phyloP scores from a whole-genome alignment of 1,140 invertebrate species.

The Carcinoscorpius rotundicauda region DNA sequence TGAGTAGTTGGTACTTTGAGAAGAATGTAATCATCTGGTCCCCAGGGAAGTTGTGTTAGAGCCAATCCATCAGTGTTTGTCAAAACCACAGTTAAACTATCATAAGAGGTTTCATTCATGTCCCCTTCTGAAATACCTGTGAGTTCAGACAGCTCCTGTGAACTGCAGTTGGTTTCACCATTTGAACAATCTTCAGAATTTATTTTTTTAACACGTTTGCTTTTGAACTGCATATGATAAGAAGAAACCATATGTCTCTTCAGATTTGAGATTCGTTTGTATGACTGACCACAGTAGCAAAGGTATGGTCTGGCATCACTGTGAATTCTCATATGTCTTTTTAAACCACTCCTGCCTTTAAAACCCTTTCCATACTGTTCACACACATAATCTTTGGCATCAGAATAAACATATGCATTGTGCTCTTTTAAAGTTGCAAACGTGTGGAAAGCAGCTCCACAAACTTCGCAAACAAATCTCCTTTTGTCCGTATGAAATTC shows the following conservation, averaged over 20 bases:
- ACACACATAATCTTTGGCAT: constrained; percentile 28
- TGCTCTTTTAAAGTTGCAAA: constrained; percentile 33
- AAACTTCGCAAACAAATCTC: constrained; percentile 34
- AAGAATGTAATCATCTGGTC: no score
- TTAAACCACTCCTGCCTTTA: constrained; percentile 32
- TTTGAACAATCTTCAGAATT: constrained; percentile 1
- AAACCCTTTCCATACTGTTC: constrained; percentile 29
- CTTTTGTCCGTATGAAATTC: constrained; percentile 28
- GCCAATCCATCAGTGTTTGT: no score
- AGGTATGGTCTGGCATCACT: constrained; percentile 26
- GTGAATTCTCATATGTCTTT: constrained; percentile 33
- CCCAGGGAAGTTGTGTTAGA: no score
- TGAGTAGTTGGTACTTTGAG: no score
- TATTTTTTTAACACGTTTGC: neutral
- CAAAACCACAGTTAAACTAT: no score
- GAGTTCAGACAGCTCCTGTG: neutral
- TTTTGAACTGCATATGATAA: constrained; percentile 3
- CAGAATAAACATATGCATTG: constrained; percentile 32
- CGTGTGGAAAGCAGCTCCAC: constrained; percentile 33
- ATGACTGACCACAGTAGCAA: constrained; percentile 16
- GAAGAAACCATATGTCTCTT: constrained; percentile 31
- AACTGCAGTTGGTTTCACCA: neutral
- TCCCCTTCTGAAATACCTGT: no score
- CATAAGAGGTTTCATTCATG: no score
- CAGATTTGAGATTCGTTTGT: constrained; percentile 30